These are phyloP conservation scores for Ceyx erithaca DNA, from an alignment of 2,797 vertebrate genomes.

Conservation along the genomic window DNA sequence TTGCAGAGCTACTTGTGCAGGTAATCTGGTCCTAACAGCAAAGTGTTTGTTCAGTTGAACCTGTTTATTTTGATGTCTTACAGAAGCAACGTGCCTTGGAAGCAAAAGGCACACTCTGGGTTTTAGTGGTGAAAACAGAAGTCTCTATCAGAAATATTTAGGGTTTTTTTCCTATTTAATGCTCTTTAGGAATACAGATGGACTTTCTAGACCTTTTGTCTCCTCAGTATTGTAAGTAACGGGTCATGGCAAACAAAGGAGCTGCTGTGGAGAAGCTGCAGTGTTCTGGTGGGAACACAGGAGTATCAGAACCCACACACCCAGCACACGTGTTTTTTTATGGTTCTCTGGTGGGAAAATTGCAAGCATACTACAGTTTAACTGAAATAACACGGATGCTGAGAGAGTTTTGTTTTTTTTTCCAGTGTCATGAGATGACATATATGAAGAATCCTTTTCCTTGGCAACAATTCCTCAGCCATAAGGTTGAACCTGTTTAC, in stretches of 20 bases:
- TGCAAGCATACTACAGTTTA: not conserved
- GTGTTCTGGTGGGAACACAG: not conserved
- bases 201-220: not conserved
- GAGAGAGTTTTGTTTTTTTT: conserved; percentile 5
- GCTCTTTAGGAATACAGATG: not conserved
- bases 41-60: not conserved
- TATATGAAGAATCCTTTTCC: conserved; percentile 5
- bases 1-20: not conserved
- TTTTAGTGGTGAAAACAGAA: not conserved
- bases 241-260: not conserved
- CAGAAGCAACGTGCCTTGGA: not conserved
- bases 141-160: not conserved
- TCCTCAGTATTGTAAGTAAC: not conserved
- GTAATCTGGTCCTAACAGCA: not conserved
- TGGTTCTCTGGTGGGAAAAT: not conserved
- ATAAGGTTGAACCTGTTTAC: conserved; percentile 56
- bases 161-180: not conserved
- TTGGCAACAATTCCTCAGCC: conserved; percentile 13
- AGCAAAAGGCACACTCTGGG: not conserved
- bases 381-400: conserved; percentile 39
- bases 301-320: not conserved
- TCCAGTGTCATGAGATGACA: not conserved
- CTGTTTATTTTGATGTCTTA: not conserved
- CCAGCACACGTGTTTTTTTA: accelerated
- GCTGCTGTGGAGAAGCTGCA: not conserved